These are phyloP conservation scores for Corythoichthys intestinalis DNA, from an alignment of 2,113 vertebrate genomes.

Conservation along the genomic window DNA sequence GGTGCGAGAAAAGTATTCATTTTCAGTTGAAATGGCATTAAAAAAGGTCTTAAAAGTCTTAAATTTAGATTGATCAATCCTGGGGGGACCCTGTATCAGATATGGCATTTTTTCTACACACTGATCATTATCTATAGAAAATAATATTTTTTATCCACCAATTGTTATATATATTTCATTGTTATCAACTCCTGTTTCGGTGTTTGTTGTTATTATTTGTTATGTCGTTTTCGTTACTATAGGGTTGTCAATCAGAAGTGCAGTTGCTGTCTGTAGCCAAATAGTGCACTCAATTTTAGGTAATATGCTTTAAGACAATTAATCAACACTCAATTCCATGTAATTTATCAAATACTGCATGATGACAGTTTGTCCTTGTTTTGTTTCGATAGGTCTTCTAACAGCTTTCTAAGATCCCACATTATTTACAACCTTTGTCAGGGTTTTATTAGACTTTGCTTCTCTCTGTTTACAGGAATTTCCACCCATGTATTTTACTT, in stretches of 20 bases:
- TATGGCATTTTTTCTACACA: no score
- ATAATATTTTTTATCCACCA: no score
- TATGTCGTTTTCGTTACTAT: neutral
- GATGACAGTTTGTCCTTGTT: neutral
- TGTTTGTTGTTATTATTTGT: neutral
- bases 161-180: no score
- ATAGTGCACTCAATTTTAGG: neutral
- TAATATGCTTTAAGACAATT: neutral
- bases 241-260: neutral
- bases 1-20: no score
- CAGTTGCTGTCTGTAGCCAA: neutral
- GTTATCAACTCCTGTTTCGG: no score
- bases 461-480: constrained; percentile 23
- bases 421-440: neutral
- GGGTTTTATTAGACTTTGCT: neutral
- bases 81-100: no score
- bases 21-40: no score
- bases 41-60: no score
- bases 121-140: no score
- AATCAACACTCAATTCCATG: neutral
- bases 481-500: constrained; percentile 34
- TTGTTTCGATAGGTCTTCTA: neutral
- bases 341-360: neutral
- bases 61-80: no score
- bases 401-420: neutral